phyloP scores from a whole-genome alignment of 2,888 invertebrate genomes.

The Agrotis segetum region DNA sequence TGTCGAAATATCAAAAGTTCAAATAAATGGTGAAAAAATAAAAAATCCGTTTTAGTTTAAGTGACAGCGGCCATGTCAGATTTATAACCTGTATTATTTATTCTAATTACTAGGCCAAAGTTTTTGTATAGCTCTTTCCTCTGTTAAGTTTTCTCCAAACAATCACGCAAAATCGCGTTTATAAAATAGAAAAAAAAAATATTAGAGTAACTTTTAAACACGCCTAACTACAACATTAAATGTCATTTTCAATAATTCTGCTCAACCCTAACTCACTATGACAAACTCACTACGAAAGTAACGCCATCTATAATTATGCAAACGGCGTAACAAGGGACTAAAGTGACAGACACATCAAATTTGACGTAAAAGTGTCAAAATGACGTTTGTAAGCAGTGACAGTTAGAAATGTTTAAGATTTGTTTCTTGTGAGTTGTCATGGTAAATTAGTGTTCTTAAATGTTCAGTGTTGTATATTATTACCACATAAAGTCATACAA shows the following conservation, averaged over 20 bases:
- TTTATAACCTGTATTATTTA: too few species aligned
- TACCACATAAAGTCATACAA: conserved; percentile 6
- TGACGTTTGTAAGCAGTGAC: too few species aligned
- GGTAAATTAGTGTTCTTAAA: neutral
- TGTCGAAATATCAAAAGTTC: too few species aligned
- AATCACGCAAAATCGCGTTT: too few species aligned
- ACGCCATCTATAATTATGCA: neutral
- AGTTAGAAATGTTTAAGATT: too few species aligned
- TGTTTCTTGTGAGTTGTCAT: conserved; percentile 9
- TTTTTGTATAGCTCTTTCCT: too few species aligned
- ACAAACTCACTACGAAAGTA: conserved; percentile 8
- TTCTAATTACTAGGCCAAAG: too few species aligned
- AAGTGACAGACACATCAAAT: neutral
- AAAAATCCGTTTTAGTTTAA: too few species aligned
- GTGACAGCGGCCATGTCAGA: too few species aligned
- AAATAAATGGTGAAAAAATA: too few species aligned
- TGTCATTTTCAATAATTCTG: neutral
- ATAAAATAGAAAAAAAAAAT: too few species aligned
- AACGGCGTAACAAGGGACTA: neutral
- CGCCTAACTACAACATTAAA: neutral
- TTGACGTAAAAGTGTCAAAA: neutral
- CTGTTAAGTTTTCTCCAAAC: too few species aligned
- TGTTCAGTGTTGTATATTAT: neutral
- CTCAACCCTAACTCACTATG: neutral
- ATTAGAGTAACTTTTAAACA: neutral